Percentiles rank a stretch among this genome's conserved stretches.
phyloP scores from a whole-genome alignment of 2,888 invertebrate species.

The Tetropium fuscum region DNA sequence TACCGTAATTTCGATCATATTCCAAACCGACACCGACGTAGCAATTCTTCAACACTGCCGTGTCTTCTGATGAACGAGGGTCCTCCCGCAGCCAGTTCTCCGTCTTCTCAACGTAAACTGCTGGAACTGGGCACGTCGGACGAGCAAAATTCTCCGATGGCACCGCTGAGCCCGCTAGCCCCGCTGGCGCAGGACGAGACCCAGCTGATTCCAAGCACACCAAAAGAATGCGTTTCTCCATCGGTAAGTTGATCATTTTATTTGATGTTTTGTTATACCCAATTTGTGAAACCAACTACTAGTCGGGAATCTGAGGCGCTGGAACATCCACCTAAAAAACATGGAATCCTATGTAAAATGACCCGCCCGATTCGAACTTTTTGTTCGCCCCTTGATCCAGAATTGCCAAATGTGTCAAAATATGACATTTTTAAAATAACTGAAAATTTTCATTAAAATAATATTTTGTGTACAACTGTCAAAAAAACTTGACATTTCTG shows the following conservation, averaged over 20 bases:
- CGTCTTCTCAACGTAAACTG: conserved; percentile 57
- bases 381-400: too few species aligned
- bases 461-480: too few species aligned
- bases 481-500: too few species aligned
- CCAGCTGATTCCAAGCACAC: conserved; percentile 59
- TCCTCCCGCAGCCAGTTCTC: conserved; percentile 58
- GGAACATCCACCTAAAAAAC: too few species aligned
- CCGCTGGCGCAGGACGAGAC: conserved; percentile 64
- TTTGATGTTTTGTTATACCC: background rate
- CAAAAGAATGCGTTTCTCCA: conserved; percentile 63
- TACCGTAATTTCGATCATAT: conserved; percentile 84
- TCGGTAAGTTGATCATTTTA: conserved; percentile 58
- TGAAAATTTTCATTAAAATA: too few species aligned
- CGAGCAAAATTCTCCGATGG: conserved; percentile 37
- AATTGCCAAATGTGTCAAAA: too few species aligned
- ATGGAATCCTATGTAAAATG: too few species aligned
- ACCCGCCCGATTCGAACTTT: too few species aligned
- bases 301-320: too few species aligned
- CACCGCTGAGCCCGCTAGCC: conserved; percentile 44
- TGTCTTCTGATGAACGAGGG: conserved; percentile 65
- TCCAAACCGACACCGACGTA: conserved; percentile 67
- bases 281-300: too few species aligned
- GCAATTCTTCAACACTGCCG: conserved; percentile 68
- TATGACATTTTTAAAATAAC: too few species aligned
- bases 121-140: conserved; percentile 53